Conservation (phyloP, 92 coral and sea anemone genomes). For the Palythoa caribaeorum region DNA sequence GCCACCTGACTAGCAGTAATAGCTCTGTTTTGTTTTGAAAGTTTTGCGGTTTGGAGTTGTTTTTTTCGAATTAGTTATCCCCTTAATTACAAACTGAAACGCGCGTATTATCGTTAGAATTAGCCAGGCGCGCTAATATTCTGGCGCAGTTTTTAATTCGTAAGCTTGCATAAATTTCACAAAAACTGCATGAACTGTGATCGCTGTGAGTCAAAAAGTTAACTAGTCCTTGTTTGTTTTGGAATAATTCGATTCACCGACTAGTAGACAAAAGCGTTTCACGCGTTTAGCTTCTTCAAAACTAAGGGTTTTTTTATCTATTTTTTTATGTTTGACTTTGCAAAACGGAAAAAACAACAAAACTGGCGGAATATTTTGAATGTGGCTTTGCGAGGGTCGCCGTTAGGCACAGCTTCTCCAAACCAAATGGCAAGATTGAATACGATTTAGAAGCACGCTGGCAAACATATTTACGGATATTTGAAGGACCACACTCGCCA, state of each 20-base stretch:
- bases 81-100: neutral
- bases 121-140: neutral
- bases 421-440: slow-evolving; percentile 18
- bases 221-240: neutral
- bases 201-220: neutral
- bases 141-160: neutral
- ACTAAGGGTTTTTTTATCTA: neutral
- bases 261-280: neutral
- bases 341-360: neutral
- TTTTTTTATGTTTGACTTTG: neutral
- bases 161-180: neutral
- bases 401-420: slow-evolving; percentile 19
- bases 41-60: neutral
- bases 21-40: neutral
- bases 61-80: neutral
- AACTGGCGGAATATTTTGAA: neutral
- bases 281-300: neutral
- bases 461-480: slow-evolving; percentile 11
- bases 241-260: neutral
- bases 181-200: neutral
- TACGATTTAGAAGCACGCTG: slow-evolving; percentile 9
- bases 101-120: neutral
- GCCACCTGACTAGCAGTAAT: neutral
- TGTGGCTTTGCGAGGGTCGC: neutral
- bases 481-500: slow-evolving; percentile 15